A percentile compares a stretch with the other conserved stretches of the same genome.
Conservation (phyloP, 2,888 invertebrate genomes). For the Chaetogeoica ovagalla region DNA sequence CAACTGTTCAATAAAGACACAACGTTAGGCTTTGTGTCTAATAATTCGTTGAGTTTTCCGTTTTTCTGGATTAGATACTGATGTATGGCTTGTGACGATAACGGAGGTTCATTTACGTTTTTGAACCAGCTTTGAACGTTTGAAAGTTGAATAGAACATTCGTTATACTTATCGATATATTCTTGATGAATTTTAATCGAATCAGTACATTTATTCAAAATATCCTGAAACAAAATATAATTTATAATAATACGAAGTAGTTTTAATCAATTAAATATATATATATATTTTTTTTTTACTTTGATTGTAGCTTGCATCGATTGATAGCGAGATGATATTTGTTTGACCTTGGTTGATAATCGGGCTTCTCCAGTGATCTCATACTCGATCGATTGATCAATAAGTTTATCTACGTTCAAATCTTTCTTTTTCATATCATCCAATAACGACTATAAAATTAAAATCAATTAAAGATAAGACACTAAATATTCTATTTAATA, state of each 20-base stretch:
- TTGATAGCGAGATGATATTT: constrained; percentile 86
- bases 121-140: constrained; percentile 74
- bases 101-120: constrained; percentile 51
- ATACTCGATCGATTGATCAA: constrained; percentile 81
- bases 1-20: constrained; percentile 78
- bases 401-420: constrained; percentile 81
- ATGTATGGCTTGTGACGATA: constrained; percentile 50
- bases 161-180: constrained; percentile 81
- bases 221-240: constrained; percentile 64
- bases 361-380: constrained; percentile 75
- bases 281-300: constrained; percentile 59
- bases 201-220: constrained; percentile 89
- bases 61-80: constrained; percentile 70
- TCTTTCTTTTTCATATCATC: constrained; percentile 81
- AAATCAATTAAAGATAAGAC: constrained; percentile 20
- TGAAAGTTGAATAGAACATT: constrained; percentile 79
- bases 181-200: constrained; percentile 78
- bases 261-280: neutral
- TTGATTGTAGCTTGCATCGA: constrained; percentile 85
- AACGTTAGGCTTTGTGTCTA: constrained; percentile 75
- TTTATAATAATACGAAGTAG: constrained; percentile 25
- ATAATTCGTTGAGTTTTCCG: constrained; percentile 71
- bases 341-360: constrained; percentile 85
- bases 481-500: neutral
- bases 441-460: constrained; percentile 69